Base-by-base conservation (phyloP, 2,113 vertebrate genomes). In the Gymnogyps californianus region DNA sequence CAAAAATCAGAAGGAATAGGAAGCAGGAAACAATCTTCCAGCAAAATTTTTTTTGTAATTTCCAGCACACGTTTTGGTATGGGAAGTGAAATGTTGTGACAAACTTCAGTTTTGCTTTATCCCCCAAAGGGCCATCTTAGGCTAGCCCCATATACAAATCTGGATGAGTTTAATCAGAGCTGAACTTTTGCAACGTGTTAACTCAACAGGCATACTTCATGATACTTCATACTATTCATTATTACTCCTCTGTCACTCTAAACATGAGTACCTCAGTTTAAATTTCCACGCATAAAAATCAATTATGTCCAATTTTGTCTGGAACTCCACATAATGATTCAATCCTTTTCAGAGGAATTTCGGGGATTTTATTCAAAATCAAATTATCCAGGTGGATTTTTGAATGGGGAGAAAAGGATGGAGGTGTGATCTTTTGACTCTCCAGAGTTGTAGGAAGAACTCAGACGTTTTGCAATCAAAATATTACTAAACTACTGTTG, bases 231-330 rank as follows among this genome's bases (percentile, higher is more conserved):
- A 31, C 29, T 64, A 6, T 34, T 44, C 24, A 21, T 49, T 24
- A 66, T 72, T 71, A 28, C 26, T 85, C 12, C 80, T 85, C 62
- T 85, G 67, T 86, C 51, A 55, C 25, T 87, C 54, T 66, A 74
- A 88, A 92, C n/a, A 52, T 51, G 58, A 88, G 58, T 36, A 36
- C 66, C 40, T 80, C 32, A 29, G 58, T 75, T 93, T 54, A 85
- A 88, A 85, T 83, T 77, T 83, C 62, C 59, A 32, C 7, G 8
- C 44, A 31, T 72, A 87, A 80, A 95, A 91, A 76, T 57, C 47
- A 91, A 40, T 90, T 96, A 66, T 90, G 58, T 69, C 51, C 42
- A 49, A 70, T 86, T 90, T 84, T 66, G 25, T 74, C 75, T 95
- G 40, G 38, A 54, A 29, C 93, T 88, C 26, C 11, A 47, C 15